phyloP scores from a whole-genome alignment of 2,888 invertebrate species.

The Polymixis lichenea region DNA sequence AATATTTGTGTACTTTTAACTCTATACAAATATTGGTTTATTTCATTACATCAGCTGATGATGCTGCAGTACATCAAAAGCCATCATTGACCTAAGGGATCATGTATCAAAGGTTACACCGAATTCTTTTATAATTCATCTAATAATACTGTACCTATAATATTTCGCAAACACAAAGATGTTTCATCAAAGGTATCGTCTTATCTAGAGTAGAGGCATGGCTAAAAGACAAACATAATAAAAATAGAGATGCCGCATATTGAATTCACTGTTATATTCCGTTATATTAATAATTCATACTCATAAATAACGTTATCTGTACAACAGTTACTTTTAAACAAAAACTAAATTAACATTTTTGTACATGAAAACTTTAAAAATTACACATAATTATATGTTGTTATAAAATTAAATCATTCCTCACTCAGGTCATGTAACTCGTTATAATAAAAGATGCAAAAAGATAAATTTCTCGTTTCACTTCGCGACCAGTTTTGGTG shows the following conservation, averaged over 20 bases:
- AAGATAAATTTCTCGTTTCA: constrained; percentile 34
- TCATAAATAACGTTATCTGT: constrained; percentile 34
- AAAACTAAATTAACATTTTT: constrained; percentile 34
- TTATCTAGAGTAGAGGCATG: too few relatives aligned
- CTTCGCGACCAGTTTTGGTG: constrained; percentile 45
- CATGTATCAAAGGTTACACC: too few relatives aligned
- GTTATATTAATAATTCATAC: not conserved
- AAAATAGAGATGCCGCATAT: not conserved
- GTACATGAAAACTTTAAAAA: constrained; percentile 1
- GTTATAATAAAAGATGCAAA: constrained; percentile 22
- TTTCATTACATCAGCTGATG: too few relatives aligned
- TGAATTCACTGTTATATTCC: not conserved
- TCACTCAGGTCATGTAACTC: constrained; percentile 32
- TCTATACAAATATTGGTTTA: too few relatives aligned
- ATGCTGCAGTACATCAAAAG: too few relatives aligned
- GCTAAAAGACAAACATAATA: not conserved
- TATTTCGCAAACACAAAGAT: too few relatives aligned
- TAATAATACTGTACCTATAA: too few relatives aligned
- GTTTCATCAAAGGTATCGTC: too few relatives aligned
- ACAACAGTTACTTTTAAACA: constrained; percentile 18
- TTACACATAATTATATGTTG: constrained; percentile 37
- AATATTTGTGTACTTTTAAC: too few relatives aligned
- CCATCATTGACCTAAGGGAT: too few relatives aligned
- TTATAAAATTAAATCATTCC: constrained; percentile 17
- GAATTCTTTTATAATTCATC: too few relatives aligned